Conservation (phyloP, 2,888 invertebrate species). For the Seira sanloemensis region DNA sequence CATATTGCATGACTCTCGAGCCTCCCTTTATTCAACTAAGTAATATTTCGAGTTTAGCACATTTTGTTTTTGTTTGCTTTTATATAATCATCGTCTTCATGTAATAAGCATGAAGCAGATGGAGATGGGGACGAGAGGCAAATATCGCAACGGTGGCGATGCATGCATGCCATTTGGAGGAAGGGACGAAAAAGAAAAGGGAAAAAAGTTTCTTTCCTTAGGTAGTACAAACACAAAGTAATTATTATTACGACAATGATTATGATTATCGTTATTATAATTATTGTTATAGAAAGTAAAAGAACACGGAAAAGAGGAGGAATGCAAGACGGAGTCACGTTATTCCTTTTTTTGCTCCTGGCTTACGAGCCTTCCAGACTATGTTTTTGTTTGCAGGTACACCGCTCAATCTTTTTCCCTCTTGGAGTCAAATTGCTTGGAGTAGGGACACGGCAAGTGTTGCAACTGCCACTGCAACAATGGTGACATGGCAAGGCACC, state of each 20-base stretch:
- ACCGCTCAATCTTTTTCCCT: not conserved
- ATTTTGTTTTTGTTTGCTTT: slow-evolving; percentile 28
- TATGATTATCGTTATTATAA: slow-evolving; percentile 28
- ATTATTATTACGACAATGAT: slow-evolving; percentile 30
- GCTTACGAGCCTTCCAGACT: not conserved
- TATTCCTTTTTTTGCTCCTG: not conserved
- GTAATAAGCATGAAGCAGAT: slow-evolving; percentile 19
- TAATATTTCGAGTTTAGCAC: not conserved
- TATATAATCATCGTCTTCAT: not conserved
- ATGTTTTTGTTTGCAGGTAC: not conserved
- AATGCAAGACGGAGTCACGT: not conserved
- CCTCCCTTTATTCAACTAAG: not conserved
- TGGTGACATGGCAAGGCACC: not conserved
- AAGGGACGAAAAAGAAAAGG: not conserved
- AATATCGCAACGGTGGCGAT: not conserved
- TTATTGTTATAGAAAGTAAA: slow-evolving; percentile 19
- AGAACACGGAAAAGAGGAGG: slow-evolving; percentile 13
- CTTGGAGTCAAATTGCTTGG: too few species aligned
- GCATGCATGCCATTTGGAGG: not conserved
- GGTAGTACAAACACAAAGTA: slow-evolving; percentile 19
- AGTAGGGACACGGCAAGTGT: not conserved
- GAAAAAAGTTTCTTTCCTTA: not conserved
- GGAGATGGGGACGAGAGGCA: slow-evolving; percentile 15
- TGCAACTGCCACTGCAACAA: not conserved
- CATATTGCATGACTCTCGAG: not conserved